Percentiles rank a stretch among this genome's conserved stretches.
Evolutionary conservation across 2,888 invertebrate genomes (phyloP).

Genomic region (Stenotaenia linearis): DNA sequence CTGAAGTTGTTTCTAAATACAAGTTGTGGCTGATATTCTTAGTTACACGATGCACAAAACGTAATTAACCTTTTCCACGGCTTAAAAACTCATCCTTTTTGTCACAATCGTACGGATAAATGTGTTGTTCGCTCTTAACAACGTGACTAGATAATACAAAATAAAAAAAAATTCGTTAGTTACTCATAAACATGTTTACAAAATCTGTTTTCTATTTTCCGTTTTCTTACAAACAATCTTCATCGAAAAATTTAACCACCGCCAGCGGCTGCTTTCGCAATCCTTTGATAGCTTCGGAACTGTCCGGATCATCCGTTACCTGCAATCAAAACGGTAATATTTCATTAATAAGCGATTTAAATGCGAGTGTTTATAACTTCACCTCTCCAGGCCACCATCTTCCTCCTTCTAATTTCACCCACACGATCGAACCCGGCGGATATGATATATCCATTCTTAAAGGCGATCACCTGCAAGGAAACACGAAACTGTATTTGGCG

Average conservation of each 20-base stretch:
- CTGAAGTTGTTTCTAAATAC: too few relatives aligned
- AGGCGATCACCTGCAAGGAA: neutral
- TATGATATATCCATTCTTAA: slow-evolving; percentile 29
- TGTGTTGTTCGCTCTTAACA: slow-evolving; percentile 32
- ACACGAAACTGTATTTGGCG: neutral
- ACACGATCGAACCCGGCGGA: slow-evolving; percentile 35
- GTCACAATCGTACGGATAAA: slow-evolving; percentile 34
- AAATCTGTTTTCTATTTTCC: neutral
- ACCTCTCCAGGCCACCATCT: slow-evolving; percentile 37
- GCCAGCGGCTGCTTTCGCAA: slow-evolving; percentile 32
- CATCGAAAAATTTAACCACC: slow-evolving; percentile 36
- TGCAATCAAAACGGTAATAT: neutral
- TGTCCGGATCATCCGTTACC: slow-evolving; percentile 32
- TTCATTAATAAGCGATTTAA: neutral
- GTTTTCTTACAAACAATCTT: slow-evolving; percentile 35
- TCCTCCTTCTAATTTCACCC: slow-evolving; percentile 36
- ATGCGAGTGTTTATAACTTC: neutral
- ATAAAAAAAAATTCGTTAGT: neutral
- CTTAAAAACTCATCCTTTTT: slow-evolving; percentile 34
- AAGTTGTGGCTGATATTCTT: too few relatives aligned
- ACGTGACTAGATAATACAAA: slow-evolving; percentile 29
- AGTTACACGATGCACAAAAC: too few relatives aligned
- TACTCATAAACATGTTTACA: neutral
- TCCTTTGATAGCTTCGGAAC: slow-evolving; percentile 32
- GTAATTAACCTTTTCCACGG: slow-evolving; percentile 36